Percentiles rank a stretch among this genome's conserved stretches.
Evolutionary conservation across 2,797 vertebrate species (phyloP).

Genomic region (Apogon talboti): DNA sequence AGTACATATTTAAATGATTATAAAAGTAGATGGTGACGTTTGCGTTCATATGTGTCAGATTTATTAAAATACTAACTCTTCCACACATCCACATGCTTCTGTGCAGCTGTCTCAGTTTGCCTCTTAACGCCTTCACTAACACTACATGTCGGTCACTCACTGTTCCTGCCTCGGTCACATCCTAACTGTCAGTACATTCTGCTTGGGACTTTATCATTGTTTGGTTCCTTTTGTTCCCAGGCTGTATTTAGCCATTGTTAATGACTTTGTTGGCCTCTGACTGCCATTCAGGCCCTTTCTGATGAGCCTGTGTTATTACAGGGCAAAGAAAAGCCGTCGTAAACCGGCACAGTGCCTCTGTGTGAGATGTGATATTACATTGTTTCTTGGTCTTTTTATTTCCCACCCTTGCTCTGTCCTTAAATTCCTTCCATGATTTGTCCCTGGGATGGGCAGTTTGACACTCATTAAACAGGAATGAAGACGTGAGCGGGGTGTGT

Average conservation of each 20-base stretch:
- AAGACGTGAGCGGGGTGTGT: slow-evolving; percentile 46
- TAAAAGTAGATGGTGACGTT: too few species aligned
- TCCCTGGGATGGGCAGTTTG: slow-evolving; percentile 57
- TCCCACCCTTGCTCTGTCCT: slow-evolving; percentile 15
- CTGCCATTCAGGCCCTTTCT: slow-evolving; percentile 58
- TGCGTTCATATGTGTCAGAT: too few species aligned
- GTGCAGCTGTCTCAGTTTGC: slow-evolving; percentile 38
- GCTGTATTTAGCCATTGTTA: slow-evolving; percentile 70
- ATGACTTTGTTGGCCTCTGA: slow-evolving; percentile 55
- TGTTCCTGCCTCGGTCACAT: slow-evolving; percentile 30
- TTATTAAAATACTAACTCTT: not conserved
- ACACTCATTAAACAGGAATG: slow-evolving; percentile 52
- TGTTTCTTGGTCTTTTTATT: slow-evolving; percentile 21
- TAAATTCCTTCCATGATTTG: slow-evolving; percentile 46
- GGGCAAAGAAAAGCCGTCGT: slow-evolving; percentile 31
- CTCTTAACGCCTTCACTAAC: slow-evolving; percentile 21
- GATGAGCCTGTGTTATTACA: slow-evolving; percentile 51
- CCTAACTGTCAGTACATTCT: slow-evolving; percentile 47
- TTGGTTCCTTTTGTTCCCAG: slow-evolving; percentile 52
- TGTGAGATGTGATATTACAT: slow-evolving; percentile 11
- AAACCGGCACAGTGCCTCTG: slow-evolving; percentile 24
- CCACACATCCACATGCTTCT: slow-evolving; percentile 10
- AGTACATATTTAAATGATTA: too few species aligned
- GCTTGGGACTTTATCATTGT: slow-evolving; percentile 58
- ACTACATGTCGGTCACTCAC: slow-evolving; percentile 11